Conservation (phyloP, 2,797 vertebrate species). For the Ficedula albicollis region DNA sequence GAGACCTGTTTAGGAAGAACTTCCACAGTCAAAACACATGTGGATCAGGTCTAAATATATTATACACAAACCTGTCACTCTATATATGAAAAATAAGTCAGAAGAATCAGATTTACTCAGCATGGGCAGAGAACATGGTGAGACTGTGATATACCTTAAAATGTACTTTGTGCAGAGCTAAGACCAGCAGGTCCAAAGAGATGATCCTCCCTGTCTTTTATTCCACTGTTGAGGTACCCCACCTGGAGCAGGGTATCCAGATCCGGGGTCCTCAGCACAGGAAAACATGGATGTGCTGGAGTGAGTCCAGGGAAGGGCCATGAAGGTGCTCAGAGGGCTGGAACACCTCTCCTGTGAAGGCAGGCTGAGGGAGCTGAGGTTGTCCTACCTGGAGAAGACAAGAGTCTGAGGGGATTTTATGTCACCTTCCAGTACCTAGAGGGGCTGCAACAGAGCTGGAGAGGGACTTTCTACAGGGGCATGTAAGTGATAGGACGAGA, state of each 20-base stretch:
- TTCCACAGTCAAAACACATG: background rate
- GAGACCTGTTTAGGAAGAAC: background rate
- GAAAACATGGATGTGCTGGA: background rate
- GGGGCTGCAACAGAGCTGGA: background rate
- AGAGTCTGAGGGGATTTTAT: background rate
- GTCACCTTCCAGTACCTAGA: background rate
- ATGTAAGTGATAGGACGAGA: background rate
- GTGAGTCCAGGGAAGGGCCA: background rate
- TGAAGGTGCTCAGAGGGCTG: background rate
- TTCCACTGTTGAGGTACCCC: background rate
- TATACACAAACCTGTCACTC: accelerated
- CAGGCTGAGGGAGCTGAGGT: background rate
- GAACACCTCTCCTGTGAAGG: background rate
- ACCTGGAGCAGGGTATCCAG: background rate
- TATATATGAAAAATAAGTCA: background rate
- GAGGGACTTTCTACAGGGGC: background rate
- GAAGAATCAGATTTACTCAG: background rate
- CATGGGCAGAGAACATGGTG: background rate
- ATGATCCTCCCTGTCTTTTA: background rate
- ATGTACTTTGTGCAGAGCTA: background rate
- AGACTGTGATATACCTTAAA: background rate
- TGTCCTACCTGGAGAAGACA: background rate
- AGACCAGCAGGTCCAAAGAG: background rate
- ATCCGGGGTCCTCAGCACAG: too few species aligned
- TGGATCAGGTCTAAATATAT: background rate